phyloP scores from a whole-genome alignment of 2,113 vertebrate genomes.

The Salminus brasiliensis region DNA sequence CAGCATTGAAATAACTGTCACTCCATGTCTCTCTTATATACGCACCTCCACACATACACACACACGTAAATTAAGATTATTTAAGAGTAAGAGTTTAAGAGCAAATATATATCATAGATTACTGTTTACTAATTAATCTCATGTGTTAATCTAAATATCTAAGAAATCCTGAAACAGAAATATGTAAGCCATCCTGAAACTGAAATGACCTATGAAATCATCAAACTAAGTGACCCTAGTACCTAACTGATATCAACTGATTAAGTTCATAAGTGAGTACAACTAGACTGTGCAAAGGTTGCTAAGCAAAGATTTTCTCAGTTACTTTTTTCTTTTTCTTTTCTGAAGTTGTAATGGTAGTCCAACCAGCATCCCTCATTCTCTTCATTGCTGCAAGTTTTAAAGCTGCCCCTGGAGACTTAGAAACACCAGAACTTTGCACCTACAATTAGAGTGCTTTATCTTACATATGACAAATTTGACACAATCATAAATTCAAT shows the following conservation, averaged over 20 bases:
- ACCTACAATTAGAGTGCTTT: conserved; percentile 46
- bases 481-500: conserved; percentile 44
- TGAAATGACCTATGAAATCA: conserved; percentile 9
- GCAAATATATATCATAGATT: neutral
- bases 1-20: neutral
- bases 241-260: neutral
- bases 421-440: conserved; percentile 63
- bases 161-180: neutral
- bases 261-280: neutral
- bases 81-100: neutral
- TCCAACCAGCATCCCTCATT: conserved; percentile 86
- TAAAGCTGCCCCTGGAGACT: conserved; percentile 75
- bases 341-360: conserved; percentile 78
- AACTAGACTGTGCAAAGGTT: neutral
- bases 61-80: neutral
- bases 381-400: conserved; percentile 83
- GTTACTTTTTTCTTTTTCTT: conserved; percentile 83
- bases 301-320: conserved; percentile 79
- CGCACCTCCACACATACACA: too few species aligned
- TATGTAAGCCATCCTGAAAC: neutral
- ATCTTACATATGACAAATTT: neutral
- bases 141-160: neutral
- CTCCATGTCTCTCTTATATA: neutral
- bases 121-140: neutral
- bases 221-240: neutral